Evolutionary conservation across 2,113 vertebrate species (phyloP).

Genomic region (Nothocercus julius): DNA sequence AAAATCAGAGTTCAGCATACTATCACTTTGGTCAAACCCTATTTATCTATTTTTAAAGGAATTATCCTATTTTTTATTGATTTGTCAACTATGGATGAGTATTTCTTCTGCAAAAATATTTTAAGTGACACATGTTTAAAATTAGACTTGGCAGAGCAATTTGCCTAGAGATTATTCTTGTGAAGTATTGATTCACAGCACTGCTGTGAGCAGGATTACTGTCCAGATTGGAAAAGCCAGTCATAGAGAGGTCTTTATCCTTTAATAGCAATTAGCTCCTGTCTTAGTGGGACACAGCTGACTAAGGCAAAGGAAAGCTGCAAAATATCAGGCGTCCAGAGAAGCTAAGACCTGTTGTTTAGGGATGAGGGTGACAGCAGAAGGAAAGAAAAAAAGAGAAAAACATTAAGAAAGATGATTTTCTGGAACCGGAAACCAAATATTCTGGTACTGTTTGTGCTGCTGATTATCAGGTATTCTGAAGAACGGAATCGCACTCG

Average conservation of each 20-base stretch:
- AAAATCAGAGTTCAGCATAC: not conserved
- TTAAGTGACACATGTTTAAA: constrained; percentile 67
- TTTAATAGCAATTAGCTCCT: constrained; percentile 87
- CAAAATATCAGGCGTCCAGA: constrained; percentile 47
- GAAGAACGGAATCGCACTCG: constrained; percentile 58
- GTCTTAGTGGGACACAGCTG: constrained; percentile 77
- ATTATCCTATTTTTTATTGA: constrained; percentile 23
- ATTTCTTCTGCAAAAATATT: constrained; percentile 59
- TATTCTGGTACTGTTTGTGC: constrained; percentile 33
- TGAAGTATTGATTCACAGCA: constrained; percentile 78
- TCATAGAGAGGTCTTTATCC: constrained; percentile 87
- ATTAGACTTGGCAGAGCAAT: constrained; percentile 70
- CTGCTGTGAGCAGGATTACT: constrained; percentile 82
- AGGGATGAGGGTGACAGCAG: constrained; percentile 45
- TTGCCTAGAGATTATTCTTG: constrained; percentile 70
- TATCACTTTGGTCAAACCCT: not conserved
- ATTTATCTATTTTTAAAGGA: constrained; percentile 7
- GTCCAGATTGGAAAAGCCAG: constrained; percentile 91
- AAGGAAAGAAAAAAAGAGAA: constrained; percentile 23
- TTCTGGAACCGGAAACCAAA: constrained; percentile 46
- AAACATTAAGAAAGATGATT: constrained; percentile 56
- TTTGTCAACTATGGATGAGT: constrained; percentile 55
- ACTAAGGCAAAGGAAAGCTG: constrained; percentile 60
- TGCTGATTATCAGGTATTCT: constrained; percentile 56
- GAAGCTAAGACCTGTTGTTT: constrained; percentile 33